These are phyloP conservation scores for Polyommatus iphigenia DNA, from an alignment of 2,888 invertebrate species.

Conservation along the genomic window DNA sequence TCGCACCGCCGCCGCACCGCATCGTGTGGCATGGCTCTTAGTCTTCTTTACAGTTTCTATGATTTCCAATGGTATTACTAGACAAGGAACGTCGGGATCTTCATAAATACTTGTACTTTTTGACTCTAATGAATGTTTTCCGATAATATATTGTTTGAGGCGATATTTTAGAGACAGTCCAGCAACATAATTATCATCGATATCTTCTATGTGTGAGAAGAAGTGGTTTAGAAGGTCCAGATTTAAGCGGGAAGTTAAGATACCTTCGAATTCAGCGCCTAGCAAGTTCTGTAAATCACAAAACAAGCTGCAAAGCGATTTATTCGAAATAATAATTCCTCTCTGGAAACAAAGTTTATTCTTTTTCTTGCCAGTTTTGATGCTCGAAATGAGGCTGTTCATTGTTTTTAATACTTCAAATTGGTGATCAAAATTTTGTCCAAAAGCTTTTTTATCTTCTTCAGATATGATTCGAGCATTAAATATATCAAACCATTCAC, in stretches of 20 bases:
- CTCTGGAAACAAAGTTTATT: not conserved
- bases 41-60: slow-evolving; percentile 36
- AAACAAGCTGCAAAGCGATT: not conserved
- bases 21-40: too few relatives aligned
- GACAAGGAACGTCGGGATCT: not conserved
- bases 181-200: not conserved
- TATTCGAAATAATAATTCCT: not conserved
- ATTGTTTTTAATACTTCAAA: not conserved
- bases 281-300: not conserved
- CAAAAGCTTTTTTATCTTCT: not conserved
- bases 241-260: not conserved
- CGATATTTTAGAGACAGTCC: not conserved
- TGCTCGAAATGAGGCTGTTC: not conserved
- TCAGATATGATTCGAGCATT: not conserved
- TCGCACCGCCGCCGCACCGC: too few relatives aligned
- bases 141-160: not conserved
- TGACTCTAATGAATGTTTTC: not conserved
- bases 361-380: not conserved
- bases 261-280: not conserved
- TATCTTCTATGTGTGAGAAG: not conserved
- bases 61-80: slow-evolving; percentile 36
- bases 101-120: not conserved
- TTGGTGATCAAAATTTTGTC: not conserved
- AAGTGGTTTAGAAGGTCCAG: not conserved
- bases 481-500: not conserved